phyloP scores from a whole-genome alignment of 1,140 invertebrate species.

The Drosophila trapezifrons region DNA sequence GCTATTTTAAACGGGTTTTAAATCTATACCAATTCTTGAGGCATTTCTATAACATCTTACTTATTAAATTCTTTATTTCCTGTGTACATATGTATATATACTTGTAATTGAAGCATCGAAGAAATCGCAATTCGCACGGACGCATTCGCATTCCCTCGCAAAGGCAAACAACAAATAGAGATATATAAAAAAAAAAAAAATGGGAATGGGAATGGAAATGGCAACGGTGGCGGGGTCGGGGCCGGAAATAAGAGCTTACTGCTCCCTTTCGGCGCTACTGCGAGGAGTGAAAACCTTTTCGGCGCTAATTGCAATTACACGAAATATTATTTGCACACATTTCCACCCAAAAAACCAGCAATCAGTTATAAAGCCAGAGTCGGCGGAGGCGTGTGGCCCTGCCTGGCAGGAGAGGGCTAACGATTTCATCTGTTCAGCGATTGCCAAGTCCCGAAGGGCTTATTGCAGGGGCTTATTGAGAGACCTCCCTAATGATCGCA shows the following conservation, averaged over 20 bases:
- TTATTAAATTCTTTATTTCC: not conserved
- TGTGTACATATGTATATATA: not conserved
- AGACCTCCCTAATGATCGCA: constrained; percentile 5
- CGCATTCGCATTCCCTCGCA: constrained; percentile 52
- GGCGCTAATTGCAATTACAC: constrained; percentile 70
- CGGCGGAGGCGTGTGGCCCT: not conserved
- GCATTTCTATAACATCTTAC: too few species aligned
- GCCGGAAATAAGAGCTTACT: constrained; percentile 8
- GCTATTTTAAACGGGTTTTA: too few species aligned
- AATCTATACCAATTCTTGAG: too few species aligned
- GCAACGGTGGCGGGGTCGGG: not conserved
- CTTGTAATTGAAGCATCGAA: constrained; percentile 29
- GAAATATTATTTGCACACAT: constrained; percentile 72
- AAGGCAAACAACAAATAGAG: constrained; percentile 40
- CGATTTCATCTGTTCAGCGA: constrained; percentile 16
- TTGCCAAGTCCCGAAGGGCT: not conserved
- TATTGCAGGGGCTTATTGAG: not conserved
- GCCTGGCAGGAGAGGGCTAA: not conserved
- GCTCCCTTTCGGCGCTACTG: constrained; percentile 4
- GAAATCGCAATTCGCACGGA: constrained; percentile 52
- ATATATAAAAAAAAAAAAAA: constrained; percentile 10
- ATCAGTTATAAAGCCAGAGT: constrained; percentile 35
- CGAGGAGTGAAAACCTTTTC: constrained; percentile 45
- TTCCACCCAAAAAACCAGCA: constrained; percentile 34
- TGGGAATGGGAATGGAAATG: not conserved